Evolutionary conservation across 2,113 vertebrate species (phyloP).

Genomic region (Chauna torquata): DNA sequence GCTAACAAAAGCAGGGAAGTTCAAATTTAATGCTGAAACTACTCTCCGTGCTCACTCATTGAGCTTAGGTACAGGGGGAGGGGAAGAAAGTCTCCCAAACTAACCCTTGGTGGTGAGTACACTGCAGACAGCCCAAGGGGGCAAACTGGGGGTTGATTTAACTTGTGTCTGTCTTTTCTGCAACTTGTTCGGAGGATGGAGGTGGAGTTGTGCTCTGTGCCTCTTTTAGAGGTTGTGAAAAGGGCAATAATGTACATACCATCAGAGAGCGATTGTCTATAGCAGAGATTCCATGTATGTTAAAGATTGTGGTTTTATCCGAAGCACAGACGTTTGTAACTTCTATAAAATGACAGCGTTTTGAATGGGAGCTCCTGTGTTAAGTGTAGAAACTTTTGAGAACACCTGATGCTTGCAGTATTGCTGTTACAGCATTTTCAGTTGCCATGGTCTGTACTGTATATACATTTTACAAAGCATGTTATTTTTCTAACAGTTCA

Average conservation of each 20-base stretch:
- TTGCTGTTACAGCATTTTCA: background rate
- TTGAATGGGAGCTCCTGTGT: background rate
- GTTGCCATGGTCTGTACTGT: background rate
- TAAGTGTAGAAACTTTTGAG: conserved; percentile 6
- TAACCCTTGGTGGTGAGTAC: background rate
- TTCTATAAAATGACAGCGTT: background rate
- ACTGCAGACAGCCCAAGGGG: background rate
- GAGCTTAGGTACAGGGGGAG: conserved; percentile 60
- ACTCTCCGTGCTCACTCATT: conserved; percentile 63
- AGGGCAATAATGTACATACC: background rate
- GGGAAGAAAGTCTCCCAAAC: conserved; percentile 25
- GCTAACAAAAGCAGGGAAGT: conserved; percentile 77
- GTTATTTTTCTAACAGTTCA: background rate
- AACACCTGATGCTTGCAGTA: background rate
- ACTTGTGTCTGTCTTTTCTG: conserved; percentile 13
- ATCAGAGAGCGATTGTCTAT: background rate
- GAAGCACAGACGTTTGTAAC: background rate
- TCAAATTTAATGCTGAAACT: conserved; percentile 75
- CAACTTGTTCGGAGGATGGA: background rate
- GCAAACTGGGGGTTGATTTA: background rate
- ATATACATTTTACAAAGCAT: background rate
- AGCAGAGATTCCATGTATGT: background rate
- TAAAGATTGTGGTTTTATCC: background rate
- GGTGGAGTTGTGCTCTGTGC: background rate
- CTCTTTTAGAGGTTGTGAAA: background rate